These are phyloP conservation scores for Falco novaeseelandiae DNA, from an alignment of 2,797 vertebrate genomes.

Conservation along the genomic window DNA sequence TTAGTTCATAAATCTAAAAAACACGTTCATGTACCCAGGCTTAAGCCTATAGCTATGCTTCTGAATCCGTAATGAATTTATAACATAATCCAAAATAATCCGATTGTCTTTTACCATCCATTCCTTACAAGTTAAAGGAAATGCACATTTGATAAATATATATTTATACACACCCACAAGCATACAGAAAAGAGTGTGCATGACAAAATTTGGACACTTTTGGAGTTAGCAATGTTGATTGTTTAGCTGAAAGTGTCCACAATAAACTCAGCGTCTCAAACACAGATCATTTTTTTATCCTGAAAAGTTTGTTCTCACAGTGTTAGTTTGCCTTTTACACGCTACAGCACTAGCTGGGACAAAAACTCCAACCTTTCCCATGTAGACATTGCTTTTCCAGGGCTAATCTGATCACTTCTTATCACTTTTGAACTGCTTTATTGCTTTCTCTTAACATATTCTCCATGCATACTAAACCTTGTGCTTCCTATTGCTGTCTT, in stretches of 20 bases:
- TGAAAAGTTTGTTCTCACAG: neutral
- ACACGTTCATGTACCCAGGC: neutral
- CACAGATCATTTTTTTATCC: neutral
- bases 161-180: neutral
- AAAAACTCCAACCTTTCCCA: neutral
- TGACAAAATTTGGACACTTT: neutral
- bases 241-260: neutral
- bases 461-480: neutral
- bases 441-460: neutral
- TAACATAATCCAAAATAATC: conserved; percentile 3
- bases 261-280: neutral
- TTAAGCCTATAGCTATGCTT: neutral
- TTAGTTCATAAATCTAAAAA: neutral
- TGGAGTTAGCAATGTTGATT: neutral
- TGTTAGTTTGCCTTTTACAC: neutral
- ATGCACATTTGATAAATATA: neutral
- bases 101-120: neutral
- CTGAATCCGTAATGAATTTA: neutral
- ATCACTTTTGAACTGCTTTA: neutral
- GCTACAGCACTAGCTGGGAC: neutral
- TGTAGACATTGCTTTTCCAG: neutral
- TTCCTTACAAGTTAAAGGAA: neutral
- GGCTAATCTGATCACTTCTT: neutral
- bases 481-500: neutral
- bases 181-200: neutral